Evolutionary conservation across 2,797 vertebrate species (phyloP), one percentile per base, ranked within the genome.

Genomic region (Phaenicophaeus curvirostris): DNA sequence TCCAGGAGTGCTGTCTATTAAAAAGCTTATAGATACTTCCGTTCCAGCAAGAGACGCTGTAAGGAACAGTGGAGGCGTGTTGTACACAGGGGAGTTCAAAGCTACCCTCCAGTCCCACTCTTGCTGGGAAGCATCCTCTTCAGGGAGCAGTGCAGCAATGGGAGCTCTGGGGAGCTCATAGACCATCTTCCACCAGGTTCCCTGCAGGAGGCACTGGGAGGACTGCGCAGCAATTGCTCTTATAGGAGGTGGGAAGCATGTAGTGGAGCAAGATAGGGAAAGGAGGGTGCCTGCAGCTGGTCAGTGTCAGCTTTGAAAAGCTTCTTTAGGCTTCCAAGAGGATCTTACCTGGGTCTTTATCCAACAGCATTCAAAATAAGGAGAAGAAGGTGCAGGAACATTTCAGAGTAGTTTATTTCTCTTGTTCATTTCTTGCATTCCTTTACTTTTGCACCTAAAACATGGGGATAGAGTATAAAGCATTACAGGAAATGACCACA

Each of bases 401-500:
- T 85, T 92, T 85, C 27, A 54, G 67, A 90, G 76, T 90, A 94
- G 86, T 39, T 39, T 39, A 39, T 39, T 39, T 39, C 39, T 39
- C 39, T 39, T 13, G 13, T 39, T 89, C 10, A 8, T 90, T 97
- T 30, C 63, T 88, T 92, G 84, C 27, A 27, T 92, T 97, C 87
- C 87, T 96, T 95, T 96, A 90, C 88, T 94, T 96, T 97, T 97
- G 87, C 85, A 89, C 91, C 95, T 97, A 92, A 94, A 94, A 94
- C 58, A 21, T 73, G 90, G 89, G 93, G 88, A 94, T 89, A 92
- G 94, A 94, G 48, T 93, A 93, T 96, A 94, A 97, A 97, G 94
- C 66, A 69, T 89, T 96, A 85, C 94, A 96, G 97, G 97, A 98
- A 97, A 98, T 96, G 95, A 95, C 97, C 96, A 96, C 2, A 90